A percentile compares a stretch with the other conserved stretches of the same genome.
phyloP scores from a whole-genome alignment of 2,797 vertebrate species.

The Sebastes nivosus region DNA sequence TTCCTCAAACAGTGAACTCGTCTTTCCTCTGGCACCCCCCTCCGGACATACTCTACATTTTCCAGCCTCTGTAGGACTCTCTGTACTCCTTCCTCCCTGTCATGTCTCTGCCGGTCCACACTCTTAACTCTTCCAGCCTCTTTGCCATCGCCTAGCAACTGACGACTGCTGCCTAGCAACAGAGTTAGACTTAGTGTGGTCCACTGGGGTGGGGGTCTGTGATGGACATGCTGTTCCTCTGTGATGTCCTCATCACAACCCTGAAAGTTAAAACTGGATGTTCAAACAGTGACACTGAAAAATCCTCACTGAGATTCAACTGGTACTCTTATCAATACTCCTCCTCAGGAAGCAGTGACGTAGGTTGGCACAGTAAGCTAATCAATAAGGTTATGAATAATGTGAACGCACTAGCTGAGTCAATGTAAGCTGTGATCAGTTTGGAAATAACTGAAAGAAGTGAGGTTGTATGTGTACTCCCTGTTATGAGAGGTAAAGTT shows the following conservation, averaged over 20 bases:
- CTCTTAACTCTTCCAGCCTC: conserved; percentile 33
- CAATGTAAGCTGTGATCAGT: too few species aligned
- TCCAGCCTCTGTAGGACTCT: neutral
- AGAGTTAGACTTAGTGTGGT: conserved; percentile 34
- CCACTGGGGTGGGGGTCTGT: neutral
- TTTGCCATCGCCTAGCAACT: conserved; percentile 72
- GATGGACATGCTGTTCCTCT: neutral
- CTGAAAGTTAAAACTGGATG: neutral
- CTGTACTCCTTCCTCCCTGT: neutral
- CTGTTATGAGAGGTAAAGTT: too few species aligned
- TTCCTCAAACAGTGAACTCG: neutral
- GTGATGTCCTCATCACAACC: conserved; percentile 14
- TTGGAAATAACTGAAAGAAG: too few species aligned
- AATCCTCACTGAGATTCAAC: too few species aligned
- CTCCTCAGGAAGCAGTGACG: too few species aligned
- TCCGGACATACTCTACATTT: neutral
- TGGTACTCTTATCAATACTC: too few species aligned
- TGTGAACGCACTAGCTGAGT: too few species aligned
- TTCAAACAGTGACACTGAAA: too few species aligned
- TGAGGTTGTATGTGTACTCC: too few species aligned
- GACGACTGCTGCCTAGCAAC: conserved; percentile 75
- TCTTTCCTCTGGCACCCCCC: neutral
- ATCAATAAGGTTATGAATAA: too few species aligned
- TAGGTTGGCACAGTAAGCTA: too few species aligned
- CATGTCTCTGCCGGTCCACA: conserved; percentile 39